Evolutionary conservation across 1,140 invertebrate genomes (phyloP), one percentile per base, ranked within the genome.

Genomic region (Euwallacea fornicatus): DNA sequence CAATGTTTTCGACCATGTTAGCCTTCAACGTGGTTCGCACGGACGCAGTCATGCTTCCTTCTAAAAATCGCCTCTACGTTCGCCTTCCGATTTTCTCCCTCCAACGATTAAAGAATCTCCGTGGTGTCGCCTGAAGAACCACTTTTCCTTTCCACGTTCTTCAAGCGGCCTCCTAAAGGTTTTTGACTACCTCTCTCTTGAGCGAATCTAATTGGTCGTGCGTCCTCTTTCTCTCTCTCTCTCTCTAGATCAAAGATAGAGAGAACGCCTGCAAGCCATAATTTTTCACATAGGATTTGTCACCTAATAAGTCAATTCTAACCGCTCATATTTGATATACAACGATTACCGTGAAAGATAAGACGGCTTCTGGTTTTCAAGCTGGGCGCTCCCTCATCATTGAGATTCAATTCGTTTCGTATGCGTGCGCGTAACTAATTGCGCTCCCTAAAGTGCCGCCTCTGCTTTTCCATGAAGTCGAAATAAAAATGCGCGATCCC

Each of bases 401-500:
- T 63, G 44, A 63, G 61, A 63, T 63, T 63, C 44, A 47, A n/a
- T 63, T 63, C 42, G 42, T 33, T 50, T 9, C 7, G 7, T 47
- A 13, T 63, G 21, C 47, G 21, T 41, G 46, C 16, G 44, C 13
- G 15, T 63, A 63, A 47, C 44, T 63, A 63, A 63, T 61, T 61
- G 59, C 59, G 11, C 59, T 33, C 9, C 42, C 21, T 61, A 61
- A 61, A 42, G 59, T 16, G 46, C 13, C 9, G 9, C 9, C 13
- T 50, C 2, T 33, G 21, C 21, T 33, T 33, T 33, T 33, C 21
- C 21, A 33, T 33, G 21, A 33, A 33, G 21, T 33, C 21, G 44
- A 58, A 69, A 69, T 69, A 69, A 69, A 69, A 58, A 69, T 61
- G 55, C 53, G 46, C 47, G 58, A 69, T 60, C 66, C 56, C 61